Evolutionary conservation across 2,113 vertebrate genomes (phyloP), one percentile per base, ranked within the genome.

Genomic region (Seriola dumerili): DNA sequence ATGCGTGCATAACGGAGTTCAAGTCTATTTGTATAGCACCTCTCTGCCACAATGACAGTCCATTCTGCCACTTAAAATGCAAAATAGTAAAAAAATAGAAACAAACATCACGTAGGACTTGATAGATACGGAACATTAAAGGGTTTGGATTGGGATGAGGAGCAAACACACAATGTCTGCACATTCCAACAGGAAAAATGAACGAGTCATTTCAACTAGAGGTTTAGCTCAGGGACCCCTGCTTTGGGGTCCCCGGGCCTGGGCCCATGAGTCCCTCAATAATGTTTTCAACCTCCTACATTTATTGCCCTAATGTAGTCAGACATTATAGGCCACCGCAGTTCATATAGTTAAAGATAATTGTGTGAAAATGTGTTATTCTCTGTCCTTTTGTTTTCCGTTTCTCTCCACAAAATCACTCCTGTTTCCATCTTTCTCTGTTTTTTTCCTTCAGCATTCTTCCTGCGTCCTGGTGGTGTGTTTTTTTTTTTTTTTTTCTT

Each of bases 391-490:
- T 42, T 40, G 9, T 48, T 72, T 32, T 21, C 9, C 16, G 25
- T 23, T 40, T 57, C 40, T 69, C 32, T 50, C 55, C 68, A 19
- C 57, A 69, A 58, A 83, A 29, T 73, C 16, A 80, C 29, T 55
- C 59, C n/a, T 61, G 29, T 64, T 34, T 70, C 63, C 38, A 12
- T 77, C 23, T 50, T 63, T 63, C 5, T 57, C 0, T 29, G 29
- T 29, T 64, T 29, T 38, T 29, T 61, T 78, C 42, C 46, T n/a
- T 40, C 70, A 83, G 76, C 57, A 29, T 77, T 66, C 46, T 58
- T 59, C 62, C 76, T n/a, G 46, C n/a, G 38, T 87, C 76, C 78
- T 25, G 64, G 25, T 58, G 72, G 34, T 48, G 32, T 0, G 23
- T 52, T 70, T 59, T 58, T 5, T n/a, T 16, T 54, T 42, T 48